These are phyloP conservation scores for Sus scrofa DNA, from an alignment of 2,113 vertebrate genomes.

Conservation along the genomic window DNA sequence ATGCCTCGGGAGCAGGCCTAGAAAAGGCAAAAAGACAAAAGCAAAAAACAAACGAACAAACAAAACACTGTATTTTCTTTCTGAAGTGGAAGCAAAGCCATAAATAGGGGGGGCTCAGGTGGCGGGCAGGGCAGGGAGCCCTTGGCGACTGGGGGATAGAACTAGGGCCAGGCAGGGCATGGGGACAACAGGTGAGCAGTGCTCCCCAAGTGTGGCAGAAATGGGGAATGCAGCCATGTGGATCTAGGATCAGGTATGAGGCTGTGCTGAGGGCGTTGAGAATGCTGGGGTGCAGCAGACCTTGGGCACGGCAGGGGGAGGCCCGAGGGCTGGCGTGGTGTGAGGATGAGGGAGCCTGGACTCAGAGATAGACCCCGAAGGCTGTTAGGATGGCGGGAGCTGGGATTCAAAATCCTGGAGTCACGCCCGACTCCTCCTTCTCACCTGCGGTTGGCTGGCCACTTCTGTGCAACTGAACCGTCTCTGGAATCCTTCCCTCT, in stretches of 20 bases:
- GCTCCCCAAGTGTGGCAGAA: neutral
- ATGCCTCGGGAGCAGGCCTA: no score
- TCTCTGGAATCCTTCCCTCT: neutral
- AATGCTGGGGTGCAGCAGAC: neutral
- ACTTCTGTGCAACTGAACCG: neutral
- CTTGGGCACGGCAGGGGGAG: neutral
- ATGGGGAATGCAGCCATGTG: neutral
- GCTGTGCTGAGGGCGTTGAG: neutral
- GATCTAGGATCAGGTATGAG: neutral
- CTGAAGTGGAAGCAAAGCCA: neutral
- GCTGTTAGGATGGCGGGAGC: neutral
- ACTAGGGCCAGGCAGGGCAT: rapidly evolving
- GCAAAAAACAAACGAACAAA: no score
- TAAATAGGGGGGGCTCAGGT: neutral
- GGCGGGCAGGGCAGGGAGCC: neutral
- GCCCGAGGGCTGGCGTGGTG: neutral
- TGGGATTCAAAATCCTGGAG: neutral
- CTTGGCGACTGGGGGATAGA: no score
- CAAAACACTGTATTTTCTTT: neutral
- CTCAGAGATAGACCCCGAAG: neutral
- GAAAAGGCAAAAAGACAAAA: no score
- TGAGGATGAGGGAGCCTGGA: neutral
- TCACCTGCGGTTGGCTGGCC: neutral
- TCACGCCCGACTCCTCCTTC: neutral
- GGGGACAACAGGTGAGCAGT: neutral